Conservation (phyloP, 2,113 vertebrate species). For the Eublepharis macularius region DNA sequence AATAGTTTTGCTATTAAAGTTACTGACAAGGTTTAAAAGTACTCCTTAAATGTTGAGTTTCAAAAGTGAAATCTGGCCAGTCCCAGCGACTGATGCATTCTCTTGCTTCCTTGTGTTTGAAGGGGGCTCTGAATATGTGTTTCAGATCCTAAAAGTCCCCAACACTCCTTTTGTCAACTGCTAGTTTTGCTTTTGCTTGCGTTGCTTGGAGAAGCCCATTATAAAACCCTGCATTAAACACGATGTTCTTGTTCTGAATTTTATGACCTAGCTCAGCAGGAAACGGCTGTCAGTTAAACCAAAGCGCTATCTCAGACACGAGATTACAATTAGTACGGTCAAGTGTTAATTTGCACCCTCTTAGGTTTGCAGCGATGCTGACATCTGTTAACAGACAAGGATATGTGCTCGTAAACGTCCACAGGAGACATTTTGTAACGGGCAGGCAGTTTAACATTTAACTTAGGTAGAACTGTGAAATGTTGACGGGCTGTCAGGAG, state of each 20-base stretch:
- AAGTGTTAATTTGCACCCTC: accelerated
- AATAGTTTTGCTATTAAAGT: background rate
- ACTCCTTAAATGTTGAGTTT: background rate
- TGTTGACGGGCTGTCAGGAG: constrained; percentile 31
- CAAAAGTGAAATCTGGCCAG: no score
- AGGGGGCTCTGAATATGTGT: background rate
- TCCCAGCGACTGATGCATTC: background rate
- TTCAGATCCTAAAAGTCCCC: background rate
- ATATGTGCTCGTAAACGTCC: background rate
- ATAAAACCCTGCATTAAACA: accelerated
- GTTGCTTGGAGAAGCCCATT: background rate
- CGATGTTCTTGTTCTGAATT: background rate
- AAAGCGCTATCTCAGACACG: background rate
- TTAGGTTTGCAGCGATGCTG: accelerated
- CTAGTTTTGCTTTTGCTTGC: background rate
- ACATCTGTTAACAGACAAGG: background rate
- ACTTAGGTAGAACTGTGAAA: constrained; percentile 5
- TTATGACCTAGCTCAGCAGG: background rate
- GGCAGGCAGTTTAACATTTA: constrained; percentile 8
- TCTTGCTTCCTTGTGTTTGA: background rate
- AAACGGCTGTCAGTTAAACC: accelerated
- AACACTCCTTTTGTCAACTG: background rate
- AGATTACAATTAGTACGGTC: background rate
- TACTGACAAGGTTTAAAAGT: background rate
- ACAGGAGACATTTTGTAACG: accelerated